Percentiles rank a stretch among this genome's conserved stretches.
Conservation (phyloP, 2,113 vertebrate genomes). For the Chitala chitala region DNA sequence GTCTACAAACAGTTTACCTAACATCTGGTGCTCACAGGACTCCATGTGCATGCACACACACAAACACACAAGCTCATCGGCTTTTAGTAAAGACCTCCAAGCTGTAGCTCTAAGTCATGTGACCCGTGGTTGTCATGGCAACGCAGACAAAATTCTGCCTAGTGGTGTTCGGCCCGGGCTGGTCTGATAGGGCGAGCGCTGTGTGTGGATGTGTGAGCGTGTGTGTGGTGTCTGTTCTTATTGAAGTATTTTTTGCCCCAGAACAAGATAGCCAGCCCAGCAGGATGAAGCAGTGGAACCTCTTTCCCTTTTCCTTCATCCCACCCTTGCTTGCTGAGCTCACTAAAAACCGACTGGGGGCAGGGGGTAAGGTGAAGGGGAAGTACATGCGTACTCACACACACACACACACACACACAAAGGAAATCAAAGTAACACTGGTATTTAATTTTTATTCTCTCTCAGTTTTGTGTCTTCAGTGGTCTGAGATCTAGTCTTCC, state of each 20-base stretch:
- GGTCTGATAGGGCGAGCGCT: neutral
- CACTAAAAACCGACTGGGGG: constrained; percentile 3
- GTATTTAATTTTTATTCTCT: no score
- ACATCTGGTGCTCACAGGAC: constrained; percentile 18
- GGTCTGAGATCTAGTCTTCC: no score
- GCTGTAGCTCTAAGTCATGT: constrained; percentile 17
- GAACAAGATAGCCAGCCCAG: neutral
- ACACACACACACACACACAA: neutral
- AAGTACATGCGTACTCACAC: neutral
- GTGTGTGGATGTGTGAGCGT: neutral
- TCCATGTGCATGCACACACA: neutral
- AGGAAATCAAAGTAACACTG: no score
- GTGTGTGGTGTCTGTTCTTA: neutral
- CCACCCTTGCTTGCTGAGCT: neutral
- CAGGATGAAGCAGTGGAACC: neutral
- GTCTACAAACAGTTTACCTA: neutral
- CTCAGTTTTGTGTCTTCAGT: no score
- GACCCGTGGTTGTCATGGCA: constrained; percentile 11
- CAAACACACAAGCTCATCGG: neutral
- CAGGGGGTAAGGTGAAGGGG: neutral
- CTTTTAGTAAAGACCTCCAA: constrained; percentile 10
- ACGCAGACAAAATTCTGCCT: constrained; percentile 14
- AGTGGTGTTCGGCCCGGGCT: neutral
- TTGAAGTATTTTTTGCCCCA: neutral
- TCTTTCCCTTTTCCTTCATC: neutral